Evolutionary conservation across 2,888 invertebrate genomes (phyloP).

Genomic region (Eudasyphora cyanicolor): DNA sequence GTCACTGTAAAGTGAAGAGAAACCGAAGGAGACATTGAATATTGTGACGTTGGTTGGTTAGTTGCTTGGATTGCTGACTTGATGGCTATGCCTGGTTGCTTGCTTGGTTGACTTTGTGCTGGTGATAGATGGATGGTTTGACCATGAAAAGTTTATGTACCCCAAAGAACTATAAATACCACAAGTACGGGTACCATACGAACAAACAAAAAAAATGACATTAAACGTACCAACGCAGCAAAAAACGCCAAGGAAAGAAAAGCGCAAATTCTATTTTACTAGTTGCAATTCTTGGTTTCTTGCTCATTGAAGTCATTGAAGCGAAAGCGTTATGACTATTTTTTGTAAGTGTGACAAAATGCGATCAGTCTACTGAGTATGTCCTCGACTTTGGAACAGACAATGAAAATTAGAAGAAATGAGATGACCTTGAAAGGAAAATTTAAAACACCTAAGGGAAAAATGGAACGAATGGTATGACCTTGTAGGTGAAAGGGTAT

Average conservation of each 20-base stretch:
- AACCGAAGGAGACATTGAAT: constrained; percentile 54
- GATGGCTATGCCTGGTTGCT: not conserved
- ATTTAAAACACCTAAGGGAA: not conserved
- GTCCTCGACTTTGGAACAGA: constrained; percentile 12
- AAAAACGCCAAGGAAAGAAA: not conserved
- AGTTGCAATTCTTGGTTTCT: constrained; percentile 37
- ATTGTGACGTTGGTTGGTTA: constrained; percentile 42
- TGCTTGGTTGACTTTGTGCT: constrained; percentile 19
- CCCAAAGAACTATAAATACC: constrained; percentile 63
- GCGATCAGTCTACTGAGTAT: not conserved
- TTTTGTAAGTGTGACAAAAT: not conserved
- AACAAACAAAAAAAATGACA: constrained; percentile 24
- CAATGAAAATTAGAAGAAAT: not conserved
- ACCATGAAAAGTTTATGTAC: constrained; percentile 70
- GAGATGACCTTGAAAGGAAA: not conserved
- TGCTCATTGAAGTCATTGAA: constrained; percentile 34
- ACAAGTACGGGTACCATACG: not conserved
- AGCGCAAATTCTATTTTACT: constrained; percentile 11
- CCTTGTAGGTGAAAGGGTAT: no score
- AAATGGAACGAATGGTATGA: not conserved
- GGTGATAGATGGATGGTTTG: constrained; percentile 64
- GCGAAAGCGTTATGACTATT: constrained; percentile 55
- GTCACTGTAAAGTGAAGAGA: constrained; percentile 40
- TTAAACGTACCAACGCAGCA: constrained; percentile 23
- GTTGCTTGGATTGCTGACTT: not conserved